Base-by-base conservation (phyloP, 2,888 invertebrate species). In the Bugula neritina region DNA sequence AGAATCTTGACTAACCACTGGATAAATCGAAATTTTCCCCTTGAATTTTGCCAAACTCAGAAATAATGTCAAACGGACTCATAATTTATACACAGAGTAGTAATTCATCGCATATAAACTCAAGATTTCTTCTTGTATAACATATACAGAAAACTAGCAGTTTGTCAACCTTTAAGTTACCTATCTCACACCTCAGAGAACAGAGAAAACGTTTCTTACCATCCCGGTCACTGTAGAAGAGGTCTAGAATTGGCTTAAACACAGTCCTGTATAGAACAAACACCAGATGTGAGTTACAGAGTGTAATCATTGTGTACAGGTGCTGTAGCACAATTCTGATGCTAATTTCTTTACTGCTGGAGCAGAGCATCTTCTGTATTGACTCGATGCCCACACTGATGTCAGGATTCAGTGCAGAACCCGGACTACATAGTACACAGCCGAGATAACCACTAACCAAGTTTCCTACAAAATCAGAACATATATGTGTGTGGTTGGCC, bases 351-450 rank as follows among this genome's bases (percentile, higher is more conserved):
- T 25, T 29, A 13, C 17, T 63, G 2, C 2, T 31, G 25, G 63
- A 29, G 21, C 5, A 13, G n/a, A 63, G 25, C 27, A 63, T 5
- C 5, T 25, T 17, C 5, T 31, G 63, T 1, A 63, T 21, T 29
- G 13, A 1, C 13, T 13, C 27, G 10, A 63, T 31, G 27, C 63
- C 63, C 31, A 31, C 27, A 27, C 3, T 25, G 31, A 25, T 31
- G 5, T 31, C 63, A 29, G n/a, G 5, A 31, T 63, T 21, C n/a
- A 10, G 21, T 2, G 13, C 2, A 31, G 63, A 63, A 13, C 34
- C n/a, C 5, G 5, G 63, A 31, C 63, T 63, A 63, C 63, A 63
- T 31, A 3, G 27, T n/a, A 31, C 63, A 63, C 63, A 63, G 31
- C 27, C 17, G 10, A 3, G 5, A 23, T 5, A 25, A 17, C 23